Conservation (phyloP, 2,113 vertebrate species). For the Zeus faber region DNA sequence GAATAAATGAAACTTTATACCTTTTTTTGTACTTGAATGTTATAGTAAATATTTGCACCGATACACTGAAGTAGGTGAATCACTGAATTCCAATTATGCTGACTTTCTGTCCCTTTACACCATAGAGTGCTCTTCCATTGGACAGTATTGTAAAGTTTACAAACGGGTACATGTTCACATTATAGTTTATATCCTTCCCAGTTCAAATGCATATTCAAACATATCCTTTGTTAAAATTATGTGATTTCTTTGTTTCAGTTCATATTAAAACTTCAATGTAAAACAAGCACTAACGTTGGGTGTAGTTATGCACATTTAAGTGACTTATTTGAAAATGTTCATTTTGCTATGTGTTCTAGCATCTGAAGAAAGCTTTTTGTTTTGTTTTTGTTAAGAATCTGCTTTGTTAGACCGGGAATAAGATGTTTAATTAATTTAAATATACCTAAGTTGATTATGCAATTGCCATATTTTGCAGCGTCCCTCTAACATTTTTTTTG, state of each 20-base stretch:
- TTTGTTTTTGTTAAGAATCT: neutral
- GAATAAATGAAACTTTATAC: constrained; percentile 8
- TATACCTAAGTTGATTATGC: neutral
- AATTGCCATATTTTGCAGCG: neutral
- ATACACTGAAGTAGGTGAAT: constrained; percentile 25
- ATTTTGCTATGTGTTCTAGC: too few relatives aligned
- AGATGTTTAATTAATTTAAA: constrained; percentile 1
- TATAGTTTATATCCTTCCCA: constrained; percentile 20
- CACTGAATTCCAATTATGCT: too few relatives aligned
- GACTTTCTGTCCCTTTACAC: too few relatives aligned
- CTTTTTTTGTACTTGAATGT: constrained; percentile 26
- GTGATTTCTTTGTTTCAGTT: too few relatives aligned
- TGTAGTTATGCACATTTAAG: too few relatives aligned
- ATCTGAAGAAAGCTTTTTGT: too few relatives aligned
- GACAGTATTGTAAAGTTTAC: too few relatives aligned
- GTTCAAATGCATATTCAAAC: constrained; percentile 14
- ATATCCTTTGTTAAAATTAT: neutral
- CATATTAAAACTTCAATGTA: too few relatives aligned
- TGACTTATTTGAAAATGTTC: too few relatives aligned
- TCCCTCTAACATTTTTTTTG: neutral
- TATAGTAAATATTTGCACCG: constrained; percentile 43
- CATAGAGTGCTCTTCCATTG: too few relatives aligned
- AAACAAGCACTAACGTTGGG: too few relatives aligned
- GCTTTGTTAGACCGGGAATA: neutral
- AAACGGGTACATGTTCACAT: constrained; percentile 15